Evolutionary conservation across 30 jellyfish, hydroid and myxozoan species (phyloP).

Genomic region (Aurelia aurita complex sp. Pacific): DNA sequence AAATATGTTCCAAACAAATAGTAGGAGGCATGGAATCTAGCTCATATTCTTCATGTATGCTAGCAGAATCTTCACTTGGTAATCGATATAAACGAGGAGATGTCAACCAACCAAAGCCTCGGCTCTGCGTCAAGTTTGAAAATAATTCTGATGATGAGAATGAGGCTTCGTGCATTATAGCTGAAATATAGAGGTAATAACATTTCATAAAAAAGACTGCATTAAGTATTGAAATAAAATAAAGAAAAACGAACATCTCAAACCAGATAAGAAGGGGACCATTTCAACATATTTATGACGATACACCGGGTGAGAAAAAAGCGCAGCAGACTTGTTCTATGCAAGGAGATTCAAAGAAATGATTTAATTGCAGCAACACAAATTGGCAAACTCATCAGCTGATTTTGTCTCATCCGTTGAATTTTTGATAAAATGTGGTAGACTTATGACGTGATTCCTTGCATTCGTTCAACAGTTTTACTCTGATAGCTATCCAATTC

Average conservation of each 20-base stretch:
- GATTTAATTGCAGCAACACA: too few relatives aligned
- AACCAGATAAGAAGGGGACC: too few relatives aligned
- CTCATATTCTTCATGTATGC: conserved; percentile 67
- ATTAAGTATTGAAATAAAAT: not conserved
- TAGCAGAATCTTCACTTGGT: conserved; percentile 77
- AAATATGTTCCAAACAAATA: conserved; percentile 73
- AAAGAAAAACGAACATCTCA: not conserved
- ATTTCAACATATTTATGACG: too few relatives aligned
- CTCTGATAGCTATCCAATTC: too few relatives aligned
- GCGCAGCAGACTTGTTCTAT: too few relatives aligned
- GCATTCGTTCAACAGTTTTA: too few relatives aligned
- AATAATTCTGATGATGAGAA: conserved; percentile 33
- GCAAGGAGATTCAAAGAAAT: too few relatives aligned
- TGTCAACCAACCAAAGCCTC: conserved; percentile 46
- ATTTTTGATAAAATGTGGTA: too few relatives aligned
- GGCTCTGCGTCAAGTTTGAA: conserved; percentile 29
- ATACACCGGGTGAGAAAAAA: too few relatives aligned
- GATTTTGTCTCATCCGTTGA: too few relatives aligned
- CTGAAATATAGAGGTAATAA: conserved; percentile 3
- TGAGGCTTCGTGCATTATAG: conserved; percentile 66
- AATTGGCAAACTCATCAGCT: too few relatives aligned
- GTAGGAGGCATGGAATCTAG: conserved; percentile 98
- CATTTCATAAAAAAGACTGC: not conserved
- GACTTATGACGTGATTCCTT: too few relatives aligned
- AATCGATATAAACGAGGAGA: conserved; percentile 80